Evolutionary conservation across 2,113 vertebrate species (phyloP).

Genomic region (Scophthalmus maximus): DNA sequence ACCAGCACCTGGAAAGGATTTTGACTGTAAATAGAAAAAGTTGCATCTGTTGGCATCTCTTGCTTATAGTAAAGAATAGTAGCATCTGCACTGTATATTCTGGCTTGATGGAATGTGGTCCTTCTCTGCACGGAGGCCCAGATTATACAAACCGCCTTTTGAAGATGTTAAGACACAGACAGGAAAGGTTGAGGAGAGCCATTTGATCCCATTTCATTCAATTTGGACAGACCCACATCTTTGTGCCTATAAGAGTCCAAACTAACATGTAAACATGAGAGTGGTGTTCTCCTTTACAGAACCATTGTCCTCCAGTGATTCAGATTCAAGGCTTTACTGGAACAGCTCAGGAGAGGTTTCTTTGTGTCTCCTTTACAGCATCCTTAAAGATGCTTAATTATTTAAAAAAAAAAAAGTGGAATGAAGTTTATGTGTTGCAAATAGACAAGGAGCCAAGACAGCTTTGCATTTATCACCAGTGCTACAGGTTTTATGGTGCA

Average conservation of each 20-base stretch:
- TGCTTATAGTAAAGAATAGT: neutral
- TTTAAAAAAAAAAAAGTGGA: slow-evolving; percentile 48
- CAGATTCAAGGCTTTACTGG: slow-evolving; percentile 55
- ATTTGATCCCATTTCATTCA: slow-evolving; percentile 34
- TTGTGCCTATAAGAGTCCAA: neutral
- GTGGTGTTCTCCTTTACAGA: slow-evolving; percentile 19
- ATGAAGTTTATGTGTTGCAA: slow-evolving; percentile 46
- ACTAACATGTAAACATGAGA: neutral
- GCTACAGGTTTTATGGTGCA: neutral
- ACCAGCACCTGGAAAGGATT: neutral
- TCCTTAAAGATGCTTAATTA: slow-evolving; percentile 57
- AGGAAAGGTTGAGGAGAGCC: neutral
- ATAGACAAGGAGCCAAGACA: slow-evolving; percentile 20
- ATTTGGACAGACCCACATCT: slow-evolving; percentile 7
- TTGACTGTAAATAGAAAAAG: slow-evolving; percentile 33
- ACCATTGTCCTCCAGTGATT: slow-evolving; percentile 35
- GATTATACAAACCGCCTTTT: slow-evolving; percentile 25
- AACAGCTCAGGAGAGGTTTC: slow-evolving; percentile 33
- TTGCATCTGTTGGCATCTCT: neutral
- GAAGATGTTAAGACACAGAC: slow-evolving; percentile 7
- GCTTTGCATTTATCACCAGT: slow-evolving; percentile 21
- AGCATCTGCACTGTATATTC: neutral
- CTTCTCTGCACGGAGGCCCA: slow-evolving; percentile 4
- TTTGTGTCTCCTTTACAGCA: slow-evolving; percentile 53
- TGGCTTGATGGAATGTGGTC: slow-evolving; percentile 29